Evolutionary conservation across 37 sponge, comb jelly and placozoan genomes (phyloP), one percentile per base, ranked within the genome.

Genomic region (Spongia lamella): DNA sequence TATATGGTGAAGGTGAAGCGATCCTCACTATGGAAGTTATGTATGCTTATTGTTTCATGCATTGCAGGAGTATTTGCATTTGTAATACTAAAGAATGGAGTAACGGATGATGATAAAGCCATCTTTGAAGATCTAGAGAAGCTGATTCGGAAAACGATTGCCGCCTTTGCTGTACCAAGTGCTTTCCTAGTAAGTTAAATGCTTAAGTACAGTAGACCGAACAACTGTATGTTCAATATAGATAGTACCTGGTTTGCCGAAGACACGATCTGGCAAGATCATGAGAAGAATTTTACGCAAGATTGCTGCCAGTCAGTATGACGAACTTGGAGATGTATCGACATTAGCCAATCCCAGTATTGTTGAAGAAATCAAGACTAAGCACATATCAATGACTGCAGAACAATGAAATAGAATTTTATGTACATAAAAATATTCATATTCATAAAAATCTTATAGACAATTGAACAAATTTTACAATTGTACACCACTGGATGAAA

Each of bases 201-300:
- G 13, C 13, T 61, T 24, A 14, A 16, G 26, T 24, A 14, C n/a
- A 14, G 63, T 61, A n/a, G 16, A 14, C 26, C 22, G 6, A 6
- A 35, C 26, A 26, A 30, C 2, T 50, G 17, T 55, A 31, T 34
- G 3, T 51, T 57, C 61, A n/a, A 7, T 78, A 2, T 81, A 97
- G 87, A 57, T 85, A 43, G 83, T 86, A n/a, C 96, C 99, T 31
- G 93, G 89, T 14, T 72, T 98, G 37, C 99, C 99, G 1, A 98
- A 98, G 87, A 98, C 99, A n/a, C 85, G 99, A 32, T 95, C 96
- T 34, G 99, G 99, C 13, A 98, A 98, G 75, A 98, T 98, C 27
- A 98, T 98, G 99, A 79, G 99, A 7, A 81, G 99, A 33, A 85
- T 98, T 30, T 73, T 98, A 38, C 68, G 83, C 38, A 98, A 94